phyloP scores from a whole-genome alignment of 1,140 invertebrate species.

The Augochlora pura region DNA sequence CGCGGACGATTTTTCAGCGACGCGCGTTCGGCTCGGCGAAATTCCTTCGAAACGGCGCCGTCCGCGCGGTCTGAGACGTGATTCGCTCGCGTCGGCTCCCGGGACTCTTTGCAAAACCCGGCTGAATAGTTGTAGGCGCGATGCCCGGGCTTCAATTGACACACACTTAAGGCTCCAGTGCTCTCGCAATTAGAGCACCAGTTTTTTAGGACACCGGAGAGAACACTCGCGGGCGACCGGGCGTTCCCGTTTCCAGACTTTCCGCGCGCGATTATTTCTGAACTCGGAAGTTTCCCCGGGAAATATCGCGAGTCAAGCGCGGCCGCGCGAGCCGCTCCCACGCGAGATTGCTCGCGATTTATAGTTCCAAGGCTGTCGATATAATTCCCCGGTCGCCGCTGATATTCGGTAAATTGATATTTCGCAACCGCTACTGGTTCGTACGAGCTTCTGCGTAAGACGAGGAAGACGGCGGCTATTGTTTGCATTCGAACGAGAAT shows the following conservation, averaged over 20 bases:
- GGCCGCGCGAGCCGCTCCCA: background rate
- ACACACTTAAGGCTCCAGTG: background rate
- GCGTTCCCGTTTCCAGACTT: background rate
- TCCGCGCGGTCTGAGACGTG: too few relatives aligned
- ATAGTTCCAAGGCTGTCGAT: too few relatives aligned
- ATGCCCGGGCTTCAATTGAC: background rate
- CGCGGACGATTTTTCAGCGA: too few relatives aligned
- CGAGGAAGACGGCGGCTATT: too few relatives aligned
- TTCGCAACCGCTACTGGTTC: too few relatives aligned
- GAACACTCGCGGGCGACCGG: background rate
- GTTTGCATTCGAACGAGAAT: too few relatives aligned
- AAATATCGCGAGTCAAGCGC: background rate
- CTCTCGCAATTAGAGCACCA: background rate
- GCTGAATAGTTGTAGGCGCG: background rate
- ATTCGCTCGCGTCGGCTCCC: background rate
- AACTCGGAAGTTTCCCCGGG: background rate
- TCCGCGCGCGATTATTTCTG: background rate
- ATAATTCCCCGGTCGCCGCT: too few relatives aligned
- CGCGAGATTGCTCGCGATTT: background rate
- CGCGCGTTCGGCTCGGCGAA: too few relatives aligned
- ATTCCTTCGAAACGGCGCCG: too few relatives aligned
- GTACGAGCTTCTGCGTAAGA: too few relatives aligned
- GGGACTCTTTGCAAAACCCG: background rate
- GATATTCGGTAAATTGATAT: too few relatives aligned
- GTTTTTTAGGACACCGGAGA: constrained; percentile 3